Evolutionary conservation across 2,113 vertebrate genomes (phyloP).

Genomic region (Tympanuchus pallidicinctus): DNA sequence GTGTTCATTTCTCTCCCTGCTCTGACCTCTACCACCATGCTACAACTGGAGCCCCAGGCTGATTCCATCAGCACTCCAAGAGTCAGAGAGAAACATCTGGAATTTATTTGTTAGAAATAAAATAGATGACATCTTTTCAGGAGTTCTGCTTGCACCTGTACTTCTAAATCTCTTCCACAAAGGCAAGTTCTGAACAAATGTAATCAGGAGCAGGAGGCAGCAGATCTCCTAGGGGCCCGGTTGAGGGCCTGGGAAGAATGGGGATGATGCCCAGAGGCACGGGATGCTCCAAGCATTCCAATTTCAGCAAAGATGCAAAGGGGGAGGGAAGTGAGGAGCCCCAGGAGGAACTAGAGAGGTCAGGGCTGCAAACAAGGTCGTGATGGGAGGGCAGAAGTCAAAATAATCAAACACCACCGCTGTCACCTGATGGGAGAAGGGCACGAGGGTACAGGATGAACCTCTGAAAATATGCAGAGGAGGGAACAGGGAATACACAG

Average conservation of each 20-base stretch:
- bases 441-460: conserved; percentile 10
- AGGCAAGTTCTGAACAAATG: conserved; percentile 22
- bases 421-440: not conserved
- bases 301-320: not conserved
- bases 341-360: not conserved
- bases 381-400: not conserved
- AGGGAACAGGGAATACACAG: conserved; percentile 2
- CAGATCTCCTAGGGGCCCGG: not conserved
- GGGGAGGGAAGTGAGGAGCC: not conserved
- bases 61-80: not conserved
- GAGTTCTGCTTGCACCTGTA: conserved; percentile 35
- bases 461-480: not conserved
- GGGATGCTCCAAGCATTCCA: not conserved
- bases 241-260: not conserved
- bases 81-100: conserved; percentile 51
- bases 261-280: not conserved
- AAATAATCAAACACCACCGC: not conserved
- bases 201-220: conserved; percentile 4
- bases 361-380: not conserved
- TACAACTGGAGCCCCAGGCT: not conserved
- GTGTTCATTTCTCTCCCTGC: not conserved
- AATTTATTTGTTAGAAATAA: conserved; percentile 35
- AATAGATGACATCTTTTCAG: conserved; percentile 32
- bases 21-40: not conserved
- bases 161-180: conserved; percentile 10